Percentiles rank a stretch among this genome's conserved stretches.
Conservation (phyloP, 2,797 vertebrate species). For the Sciurus vulgaris region DNA sequence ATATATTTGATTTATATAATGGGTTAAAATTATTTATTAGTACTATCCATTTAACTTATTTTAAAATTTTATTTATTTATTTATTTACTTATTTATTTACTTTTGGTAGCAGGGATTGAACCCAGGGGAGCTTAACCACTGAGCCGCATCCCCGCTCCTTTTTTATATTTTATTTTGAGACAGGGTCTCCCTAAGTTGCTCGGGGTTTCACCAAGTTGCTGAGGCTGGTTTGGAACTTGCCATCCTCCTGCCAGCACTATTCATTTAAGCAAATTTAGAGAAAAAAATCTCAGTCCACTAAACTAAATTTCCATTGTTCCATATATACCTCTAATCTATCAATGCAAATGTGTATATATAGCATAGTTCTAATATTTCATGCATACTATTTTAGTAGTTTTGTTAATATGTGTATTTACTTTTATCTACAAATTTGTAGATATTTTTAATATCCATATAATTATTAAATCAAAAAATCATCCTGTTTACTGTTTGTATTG, state of each 20-base stretch:
- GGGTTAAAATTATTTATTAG: not conserved
- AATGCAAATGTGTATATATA: not conserved
- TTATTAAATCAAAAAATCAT: not conserved
- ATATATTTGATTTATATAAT: constrained; percentile 18
- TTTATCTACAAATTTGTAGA: not conserved
- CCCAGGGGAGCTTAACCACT: no score
- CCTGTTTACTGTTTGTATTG: not conserved
- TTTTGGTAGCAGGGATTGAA: no score
- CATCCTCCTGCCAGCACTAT: not conserved
- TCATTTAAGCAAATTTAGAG: constrained; percentile 13
- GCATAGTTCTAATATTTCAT: constrained; percentile 9
- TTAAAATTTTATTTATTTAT: no score
- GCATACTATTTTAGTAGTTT: not conserved
- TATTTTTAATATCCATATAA: constrained; percentile 25
- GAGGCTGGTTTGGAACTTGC: no score
- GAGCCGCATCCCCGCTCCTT: no score
- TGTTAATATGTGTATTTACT: not conserved
- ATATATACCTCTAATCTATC: constrained; percentile 11
- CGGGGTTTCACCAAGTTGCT: no score
- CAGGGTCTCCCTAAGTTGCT: no score
- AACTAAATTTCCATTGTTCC: not conserved
- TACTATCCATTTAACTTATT: not conserved
- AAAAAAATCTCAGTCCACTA: not conserved
- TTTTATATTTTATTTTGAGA: no score
- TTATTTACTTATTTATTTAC: not conserved